Evolutionary conservation across 2,113 vertebrate genomes (phyloP), one percentile per base, ranked within the genome.

Genomic region (Ailuropoda melanoleuca): DNA sequence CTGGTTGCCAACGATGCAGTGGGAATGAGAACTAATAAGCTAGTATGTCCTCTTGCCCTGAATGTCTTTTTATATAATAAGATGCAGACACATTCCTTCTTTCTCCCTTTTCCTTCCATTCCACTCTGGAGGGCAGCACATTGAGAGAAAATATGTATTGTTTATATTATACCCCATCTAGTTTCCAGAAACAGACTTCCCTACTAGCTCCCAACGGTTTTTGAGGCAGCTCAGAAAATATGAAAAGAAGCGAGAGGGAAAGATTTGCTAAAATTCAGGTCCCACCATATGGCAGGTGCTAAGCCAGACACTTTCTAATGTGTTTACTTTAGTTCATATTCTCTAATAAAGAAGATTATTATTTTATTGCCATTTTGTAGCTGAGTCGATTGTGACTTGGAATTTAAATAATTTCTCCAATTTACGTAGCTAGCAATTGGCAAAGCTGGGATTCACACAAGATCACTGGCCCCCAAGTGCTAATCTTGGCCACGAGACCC

Each of bases 1-100:
- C 96, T 88, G n/a, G 74, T 92, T 94, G 92, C 92, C 80, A 37
- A 8, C 31, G 95, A 95, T 31, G 31, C 31, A 11, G 31, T 12
- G 48, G 84, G 72, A 81, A 53, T 84, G 80, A 87, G 68, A 96
- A 72, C 46, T 83, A 75, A 90, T 92, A 84, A 93, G 74, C 78
- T 84, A 34, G 13, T 18, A 3, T 29, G 46, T 55, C 66, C 87
- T 74, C 74, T 88, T 37, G 29, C 14, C 56, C 50, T 19, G 34
- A 88, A 95, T 55, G 26, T 66, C 84, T 90, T 94, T 84, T 84
- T 70, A 5, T 6, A 8, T 8, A 55, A 77, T 4, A 55, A 88
- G 62, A 37, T 4, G 4, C n/a, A 50, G 6, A 21, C 9, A 31
- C 29, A 58, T 75, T 81, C 72, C 78, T 88, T 39, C 66, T 55